These are phyloP conservation scores for Tinamus guttatus DNA, from an alignment of 2,113 vertebrate species.

Conservation along the genomic window DNA sequence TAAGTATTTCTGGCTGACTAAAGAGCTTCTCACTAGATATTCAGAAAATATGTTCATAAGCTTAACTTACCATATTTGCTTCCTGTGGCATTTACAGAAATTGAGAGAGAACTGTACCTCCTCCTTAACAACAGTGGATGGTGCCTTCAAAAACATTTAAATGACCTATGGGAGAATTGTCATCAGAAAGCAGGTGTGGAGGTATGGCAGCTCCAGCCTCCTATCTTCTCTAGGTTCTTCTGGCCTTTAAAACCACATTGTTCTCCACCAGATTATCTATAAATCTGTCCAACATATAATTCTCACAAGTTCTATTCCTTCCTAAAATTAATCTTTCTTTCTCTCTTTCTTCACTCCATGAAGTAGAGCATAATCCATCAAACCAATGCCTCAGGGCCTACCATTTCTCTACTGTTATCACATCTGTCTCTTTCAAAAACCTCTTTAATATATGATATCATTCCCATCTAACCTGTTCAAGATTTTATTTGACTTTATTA, in stretches of 20 bases:
- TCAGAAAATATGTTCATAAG: background rate
- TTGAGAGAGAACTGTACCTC: background rate
- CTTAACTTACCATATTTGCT: background rate
- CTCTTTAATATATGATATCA: slow-evolving; percentile 29
- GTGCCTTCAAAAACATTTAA: background rate
- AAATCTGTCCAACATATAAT: background rate
- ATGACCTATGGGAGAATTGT: background rate
- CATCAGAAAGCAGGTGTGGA: background rate
- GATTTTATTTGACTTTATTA: slow-evolving; percentile 28
- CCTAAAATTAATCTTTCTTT: background rate
- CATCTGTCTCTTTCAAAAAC: background rate
- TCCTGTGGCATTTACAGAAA: background rate
- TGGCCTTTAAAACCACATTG: background rate
- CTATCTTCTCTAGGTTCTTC: background rate
- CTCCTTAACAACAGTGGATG: background rate
- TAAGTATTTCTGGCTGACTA: background rate
- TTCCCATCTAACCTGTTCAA: background rate
- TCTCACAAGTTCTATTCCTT: background rate
- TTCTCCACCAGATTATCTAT: background rate
- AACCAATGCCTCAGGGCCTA: background rate
- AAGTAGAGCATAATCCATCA: background rate
- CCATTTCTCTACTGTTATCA: background rate
- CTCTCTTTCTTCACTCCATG: background rate
- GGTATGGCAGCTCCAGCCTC: background rate
- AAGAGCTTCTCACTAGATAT: background rate